These are phyloP conservation scores for Acanthoscelides obtectus DNA, from an alignment of 2,888 invertebrate species.

Conservation along the genomic window DNA sequence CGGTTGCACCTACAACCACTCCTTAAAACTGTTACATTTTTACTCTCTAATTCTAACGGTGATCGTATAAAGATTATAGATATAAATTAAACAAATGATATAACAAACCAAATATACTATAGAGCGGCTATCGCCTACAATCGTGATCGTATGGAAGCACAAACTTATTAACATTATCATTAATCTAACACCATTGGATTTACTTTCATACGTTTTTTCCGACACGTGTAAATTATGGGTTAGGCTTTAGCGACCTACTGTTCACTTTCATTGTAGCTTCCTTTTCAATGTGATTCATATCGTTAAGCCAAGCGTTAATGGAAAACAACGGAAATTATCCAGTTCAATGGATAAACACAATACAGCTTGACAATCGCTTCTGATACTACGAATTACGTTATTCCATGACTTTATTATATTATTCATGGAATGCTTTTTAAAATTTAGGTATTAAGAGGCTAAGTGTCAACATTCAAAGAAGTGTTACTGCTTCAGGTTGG, in stretches of 20 bases:
- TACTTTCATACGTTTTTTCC: not conserved
- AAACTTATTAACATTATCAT: not conserved
- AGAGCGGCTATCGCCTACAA: not conserved
- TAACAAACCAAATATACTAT: not conserved
- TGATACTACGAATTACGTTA: too few relatives aligned
- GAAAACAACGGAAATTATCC: not conserved
- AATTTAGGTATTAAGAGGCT: too few relatives aligned
- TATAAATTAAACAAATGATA: not conserved
- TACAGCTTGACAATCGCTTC: constrained; percentile 3
- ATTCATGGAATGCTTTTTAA: too few relatives aligned
- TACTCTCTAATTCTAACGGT: not conserved
- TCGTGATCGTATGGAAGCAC: not conserved
- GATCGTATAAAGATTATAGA: not conserved
- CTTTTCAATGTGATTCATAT: not conserved
- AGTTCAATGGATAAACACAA: not conserved
- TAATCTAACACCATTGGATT: not conserved
- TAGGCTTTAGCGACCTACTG: not conserved
- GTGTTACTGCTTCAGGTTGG: too few relatives aligned
- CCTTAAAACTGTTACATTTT: not conserved
- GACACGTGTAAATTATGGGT: not conserved
- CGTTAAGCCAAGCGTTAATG: not conserved
- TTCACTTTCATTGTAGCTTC: not conserved
- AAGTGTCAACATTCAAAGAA: too few relatives aligned
- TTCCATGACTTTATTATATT: too few relatives aligned
- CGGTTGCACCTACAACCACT: not conserved